Evolutionary conservation across 2,797 vertebrate species (phyloP), one percentile per base, ranked within the genome.

Genomic region (Telmatherina bonti): DNA sequence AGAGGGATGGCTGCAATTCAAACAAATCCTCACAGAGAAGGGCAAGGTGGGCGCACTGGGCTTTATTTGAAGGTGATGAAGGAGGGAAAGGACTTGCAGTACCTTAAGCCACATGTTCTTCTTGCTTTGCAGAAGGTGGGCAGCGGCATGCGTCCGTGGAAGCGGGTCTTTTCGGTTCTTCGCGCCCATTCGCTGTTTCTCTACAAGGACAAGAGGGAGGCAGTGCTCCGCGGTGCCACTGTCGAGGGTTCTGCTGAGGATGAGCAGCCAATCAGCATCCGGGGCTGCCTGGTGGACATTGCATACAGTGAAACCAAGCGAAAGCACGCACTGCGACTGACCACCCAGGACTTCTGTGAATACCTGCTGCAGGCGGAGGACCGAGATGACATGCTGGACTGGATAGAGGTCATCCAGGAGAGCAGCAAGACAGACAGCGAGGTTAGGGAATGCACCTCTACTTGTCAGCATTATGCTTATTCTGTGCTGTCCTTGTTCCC

Each of bases 351-450:
- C 95, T 99, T 98, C 95, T 98, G 97, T 89, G 97, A 99, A 95
- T 99, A 98, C 95, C 96, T 99, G 93, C 96, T 99, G 93, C 98
- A 99, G 95, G 97, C 97, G 29, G 97, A 98, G 93, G 96, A 98
- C 94, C 94, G 97, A 62, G 97, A 99, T 79, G 97, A 98, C 93
- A 99, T 99, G 98, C 95, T 99, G 94, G 94, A 95, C 90, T 99
- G 98, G 98, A 97, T 99, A 87, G 95, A 95, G 91, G 96, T 95
- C 90, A 98, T 99, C 93, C 93, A 96, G 71, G 97, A 99, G 83
- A 96, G 96, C 94, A 96, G 96, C 95, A 97, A 97, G 95, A 96
- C 94, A 1, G 97, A 98, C 93, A 98, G 91, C 74, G 97, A 98
- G 97, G 98, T 99, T 91, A 95, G 95, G 79, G 82, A 85, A 20